Base-by-base conservation (phyloP, 2,113 vertebrate genomes). In the Ancistrus triradiatus region DNA sequence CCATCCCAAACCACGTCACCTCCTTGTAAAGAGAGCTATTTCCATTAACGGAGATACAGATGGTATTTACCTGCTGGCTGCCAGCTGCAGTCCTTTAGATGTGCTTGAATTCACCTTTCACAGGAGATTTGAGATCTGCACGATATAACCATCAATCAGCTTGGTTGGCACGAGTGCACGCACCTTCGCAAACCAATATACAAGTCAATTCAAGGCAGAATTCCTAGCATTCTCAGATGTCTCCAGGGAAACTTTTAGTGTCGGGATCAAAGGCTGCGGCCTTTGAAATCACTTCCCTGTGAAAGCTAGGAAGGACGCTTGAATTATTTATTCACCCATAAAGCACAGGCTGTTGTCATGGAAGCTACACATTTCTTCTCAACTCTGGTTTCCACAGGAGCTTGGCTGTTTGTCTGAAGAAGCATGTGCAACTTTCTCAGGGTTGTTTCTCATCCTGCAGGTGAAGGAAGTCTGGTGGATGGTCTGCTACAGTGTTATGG, bases 311-410 rank as follows among this genome's bases (percentile, higher is more conserved):
- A 13, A 22, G 2, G n/a, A 43, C 37, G 2, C 1, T 31, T 61
- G 33, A 61, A 53, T 68, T 55, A 61, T 55, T 61, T 68, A 50
- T 68, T 55, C 11, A 52, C 14, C 10, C 17, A 31, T 42, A 10
- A 35, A 8, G 33, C 14, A 24, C 9, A 5, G 4, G 48, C 17
- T 11, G 4, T 17, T 15, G 37, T 28, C 61, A 42, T 18, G 13
- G 21, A 38, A 27, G 59, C 21, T 21, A 50, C 44, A 43, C 13
- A 43, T 63, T 43, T 31, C 24, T 31, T 22, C 15, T 43, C 19
- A 52, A 33, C 48, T 14, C 9, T 43, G 0, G 40, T 59, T 59
- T 44, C 57, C 49, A 63, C 27, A 63, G 37, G 17, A 22, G 38
- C 25, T 19, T n/a, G 25, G 3, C 8, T 31, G 24, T 51, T 52